Evolutionary conservation across 2,888 invertebrate genomes (phyloP).

Genomic region (Philaethria dido): DNA sequence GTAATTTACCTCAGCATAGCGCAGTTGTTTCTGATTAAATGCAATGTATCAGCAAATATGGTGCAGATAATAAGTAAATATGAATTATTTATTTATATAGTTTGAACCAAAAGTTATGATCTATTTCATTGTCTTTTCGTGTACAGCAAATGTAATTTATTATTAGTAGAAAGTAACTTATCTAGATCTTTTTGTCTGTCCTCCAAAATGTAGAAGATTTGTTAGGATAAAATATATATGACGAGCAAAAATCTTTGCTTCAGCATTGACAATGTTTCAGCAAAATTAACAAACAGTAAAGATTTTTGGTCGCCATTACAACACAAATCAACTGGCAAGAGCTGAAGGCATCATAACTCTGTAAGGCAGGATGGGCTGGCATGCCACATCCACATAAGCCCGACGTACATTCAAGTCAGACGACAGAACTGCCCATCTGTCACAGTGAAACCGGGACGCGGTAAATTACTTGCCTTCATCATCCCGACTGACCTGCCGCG

Average conservation of each 20-base stretch:
- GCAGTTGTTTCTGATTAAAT: no score
- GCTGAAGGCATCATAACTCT: constrained; percentile 40
- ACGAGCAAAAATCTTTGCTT: no score
- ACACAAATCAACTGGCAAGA: constrained; percentile 23
- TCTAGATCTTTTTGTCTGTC: no score
- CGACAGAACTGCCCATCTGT: constrained; percentile 73
- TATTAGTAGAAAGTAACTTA: no score
- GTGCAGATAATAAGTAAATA: no score
- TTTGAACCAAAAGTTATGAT: no score
- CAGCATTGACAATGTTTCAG: no score
- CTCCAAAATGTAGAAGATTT: background rate
- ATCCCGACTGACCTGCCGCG: constrained; percentile 65
- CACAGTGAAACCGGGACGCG: constrained; percentile 67
- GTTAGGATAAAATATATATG: background rate
- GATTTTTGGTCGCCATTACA: background rate
- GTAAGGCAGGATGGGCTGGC: constrained; percentile 30
- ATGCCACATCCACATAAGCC: constrained; percentile 47
- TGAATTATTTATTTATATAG: no score
- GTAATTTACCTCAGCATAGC: no score
- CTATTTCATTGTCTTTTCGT: no score
- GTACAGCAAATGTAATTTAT: no score
- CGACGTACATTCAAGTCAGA: constrained; percentile 42
- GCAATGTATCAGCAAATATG: no score
- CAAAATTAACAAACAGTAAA: background rate
- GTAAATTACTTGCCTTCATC: constrained; percentile 79